Evolutionary conservation across 2,113 vertebrate genomes (phyloP), one percentile per base, ranked within the genome.

Genomic region (Brachypteracias leptosomus): DNA sequence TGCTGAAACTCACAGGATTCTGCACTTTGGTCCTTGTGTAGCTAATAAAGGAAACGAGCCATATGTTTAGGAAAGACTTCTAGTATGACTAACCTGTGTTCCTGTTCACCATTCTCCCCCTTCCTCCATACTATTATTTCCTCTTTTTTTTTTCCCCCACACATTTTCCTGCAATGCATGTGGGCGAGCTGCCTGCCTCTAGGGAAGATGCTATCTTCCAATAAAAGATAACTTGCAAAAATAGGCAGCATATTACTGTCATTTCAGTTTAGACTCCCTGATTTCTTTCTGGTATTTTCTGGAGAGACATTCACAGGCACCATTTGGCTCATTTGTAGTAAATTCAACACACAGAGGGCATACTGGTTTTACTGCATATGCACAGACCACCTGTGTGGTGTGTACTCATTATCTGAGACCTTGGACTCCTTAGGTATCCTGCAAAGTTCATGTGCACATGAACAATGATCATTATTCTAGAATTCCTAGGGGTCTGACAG

Each of bases 111-210:
- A 10, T 65, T 76, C 17, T n/a, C 16, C 65, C 26, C 13, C 13
- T 29, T 90, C 13, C 29, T 76, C 20, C n/a, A 10, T 68, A 17
- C 9, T 38, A 22, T 35, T 51, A 33, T 59, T 82, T 71, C 42
- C 15, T 24, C 13, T 33, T n/a, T 15, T 6, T 2, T 17, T 6
- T 2, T 2, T 7, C 17, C 54, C 0, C 9, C 18, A 4, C 12
- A 40, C 0, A 2, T 40, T 80, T 80, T 94, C 14, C 31, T 66
- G 58, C 71, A 79, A 10, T 24, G 21, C 14, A 5, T 78, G 17
- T 40, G 33, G 7, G 6, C 16, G 22, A 80, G 7, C 36, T 81
- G 26, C 15, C 28, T 78, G 22, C 22, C 33, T 14, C 16, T 26
- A 72, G 1, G 38, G 15, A 85, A 68, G 29, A 11, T 4, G 5